These are phyloP conservation scores for Diaprepes abbreviatus DNA, from an alignment of 2,888 invertebrate genomes.

Conservation along the genomic window DNA sequence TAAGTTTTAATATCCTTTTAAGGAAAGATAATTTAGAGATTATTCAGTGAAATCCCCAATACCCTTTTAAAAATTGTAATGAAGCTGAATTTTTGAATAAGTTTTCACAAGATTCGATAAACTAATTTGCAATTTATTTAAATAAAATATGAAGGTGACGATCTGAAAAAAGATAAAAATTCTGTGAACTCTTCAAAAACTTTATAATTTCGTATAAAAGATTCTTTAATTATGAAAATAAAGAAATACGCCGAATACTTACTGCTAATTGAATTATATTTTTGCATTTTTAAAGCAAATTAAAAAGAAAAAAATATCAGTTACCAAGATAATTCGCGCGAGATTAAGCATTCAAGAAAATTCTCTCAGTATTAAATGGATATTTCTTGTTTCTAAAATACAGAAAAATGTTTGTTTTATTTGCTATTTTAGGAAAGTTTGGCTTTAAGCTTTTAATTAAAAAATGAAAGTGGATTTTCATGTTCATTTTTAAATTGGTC, in stretches of 20 bases:
- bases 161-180: neutral
- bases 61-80: too few relatives aligned
- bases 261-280: neutral
- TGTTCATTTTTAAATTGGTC: constrained; percentile 34
- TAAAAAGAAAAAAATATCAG: constrained; percentile 14
- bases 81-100: too few relatives aligned
- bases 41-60: too few relatives aligned
- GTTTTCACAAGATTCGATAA: too few relatives aligned
- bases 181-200: neutral
- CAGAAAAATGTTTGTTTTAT: constrained; percentile 39
- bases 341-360: constrained; percentile 24
- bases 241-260: neutral
- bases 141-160: neutral
- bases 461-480: constrained; percentile 38
- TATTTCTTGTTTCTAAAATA: constrained; percentile 39
- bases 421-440: constrained; percentile 31
- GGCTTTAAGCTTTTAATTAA: constrained; percentile 36
- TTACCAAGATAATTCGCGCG: constrained; percentile 12
- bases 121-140: too few relatives aligned
- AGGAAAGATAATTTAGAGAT: too few relatives aligned
- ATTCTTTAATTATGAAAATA: constrained; percentile 1
- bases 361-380: constrained; percentile 36
- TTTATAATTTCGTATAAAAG: neutral
- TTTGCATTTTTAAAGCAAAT: constrained; percentile 14
- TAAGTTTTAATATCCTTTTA: too few relatives aligned